Percentiles rank a stretch among this genome's conserved stretches.
Conservation (phyloP, 64 coral and sea anemone genomes). For the Platygyra sinensis region DNA sequence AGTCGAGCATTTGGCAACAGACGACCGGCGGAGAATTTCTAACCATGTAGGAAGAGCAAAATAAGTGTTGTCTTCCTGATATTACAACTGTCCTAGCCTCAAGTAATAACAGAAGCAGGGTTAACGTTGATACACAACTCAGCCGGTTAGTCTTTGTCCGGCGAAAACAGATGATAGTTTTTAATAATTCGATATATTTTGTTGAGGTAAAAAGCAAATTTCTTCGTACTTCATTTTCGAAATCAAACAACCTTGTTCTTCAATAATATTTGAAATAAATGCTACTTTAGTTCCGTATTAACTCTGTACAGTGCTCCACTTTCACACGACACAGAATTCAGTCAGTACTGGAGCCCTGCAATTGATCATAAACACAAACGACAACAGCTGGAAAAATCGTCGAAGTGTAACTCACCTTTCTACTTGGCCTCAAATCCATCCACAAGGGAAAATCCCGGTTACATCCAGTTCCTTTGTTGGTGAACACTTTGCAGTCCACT, state of each 20-base stretch:
- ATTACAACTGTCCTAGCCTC: background rate
- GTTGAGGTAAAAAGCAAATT: background rate
- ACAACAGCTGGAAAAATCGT: background rate
- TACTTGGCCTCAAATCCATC: slow-evolving; percentile 7
- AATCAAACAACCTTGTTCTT: background rate
- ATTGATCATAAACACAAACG: background rate
- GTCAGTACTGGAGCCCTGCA: no score
- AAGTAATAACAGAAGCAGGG: background rate
- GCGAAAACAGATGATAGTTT: background rate
- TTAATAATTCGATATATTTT: background rate
- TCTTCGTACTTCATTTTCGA: background rate
- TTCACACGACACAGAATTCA: background rate
- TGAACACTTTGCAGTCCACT: background rate
- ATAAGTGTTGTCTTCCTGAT: background rate
- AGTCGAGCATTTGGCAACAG: background rate
- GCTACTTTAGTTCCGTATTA: background rate
- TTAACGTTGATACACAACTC: background rate
- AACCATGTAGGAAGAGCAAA: background rate
- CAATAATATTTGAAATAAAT: background rate
- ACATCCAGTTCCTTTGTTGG: background rate
- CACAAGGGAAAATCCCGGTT: background rate
- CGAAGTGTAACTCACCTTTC: slow-evolving; percentile 1
- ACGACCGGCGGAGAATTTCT: background rate
- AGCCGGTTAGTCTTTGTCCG: background rate
- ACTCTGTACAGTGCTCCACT: background rate